phyloP scores from a whole-genome alignment of 1,140 invertebrate genomes.

The Brachionus sp. region DNA sequence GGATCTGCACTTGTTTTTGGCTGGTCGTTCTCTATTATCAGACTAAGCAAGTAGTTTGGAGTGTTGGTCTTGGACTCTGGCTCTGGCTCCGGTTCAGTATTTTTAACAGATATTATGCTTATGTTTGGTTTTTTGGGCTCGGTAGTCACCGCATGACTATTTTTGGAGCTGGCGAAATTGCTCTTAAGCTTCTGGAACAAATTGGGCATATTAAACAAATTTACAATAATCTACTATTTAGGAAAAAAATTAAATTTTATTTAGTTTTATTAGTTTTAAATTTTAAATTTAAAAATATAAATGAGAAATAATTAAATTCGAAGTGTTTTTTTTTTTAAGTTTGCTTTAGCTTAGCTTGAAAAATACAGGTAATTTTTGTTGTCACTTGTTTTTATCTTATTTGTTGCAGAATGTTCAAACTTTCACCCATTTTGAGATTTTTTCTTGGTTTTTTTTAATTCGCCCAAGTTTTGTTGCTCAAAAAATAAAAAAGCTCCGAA shows the following conservation, averaged over 20 bases:
- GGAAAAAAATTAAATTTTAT: neutral
- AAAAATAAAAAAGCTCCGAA: neutral
- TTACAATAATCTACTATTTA: neutral
- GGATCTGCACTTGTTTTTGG: neutral
- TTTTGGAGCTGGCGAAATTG: neutral
- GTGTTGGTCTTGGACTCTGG: neutral
- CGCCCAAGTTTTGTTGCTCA: neutral
- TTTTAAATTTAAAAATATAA: neutral
- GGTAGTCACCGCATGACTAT: neutral
- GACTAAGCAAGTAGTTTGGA: neutral
- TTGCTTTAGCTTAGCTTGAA: neutral
- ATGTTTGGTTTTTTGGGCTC: neutral
- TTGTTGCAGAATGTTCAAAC: too few relatives aligned
- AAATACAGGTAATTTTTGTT: neutral
- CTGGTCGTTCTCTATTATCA: neutral
- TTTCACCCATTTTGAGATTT: too few relatives aligned
- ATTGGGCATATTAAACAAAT: neutral
- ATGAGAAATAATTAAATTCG: neutral
- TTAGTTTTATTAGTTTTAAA: neutral
- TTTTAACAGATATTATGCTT: neutral
- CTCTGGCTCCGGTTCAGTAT: neutral
- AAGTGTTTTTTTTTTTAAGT: neutral
- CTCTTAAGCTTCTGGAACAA: neutral
- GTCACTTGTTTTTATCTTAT: too few relatives aligned
- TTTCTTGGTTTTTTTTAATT: too few relatives aligned